These are phyloP conservation scores for Synanthedon myopaeformis DNA, from an alignment of 2,888 invertebrate species.

Conservation along the genomic window DNA sequence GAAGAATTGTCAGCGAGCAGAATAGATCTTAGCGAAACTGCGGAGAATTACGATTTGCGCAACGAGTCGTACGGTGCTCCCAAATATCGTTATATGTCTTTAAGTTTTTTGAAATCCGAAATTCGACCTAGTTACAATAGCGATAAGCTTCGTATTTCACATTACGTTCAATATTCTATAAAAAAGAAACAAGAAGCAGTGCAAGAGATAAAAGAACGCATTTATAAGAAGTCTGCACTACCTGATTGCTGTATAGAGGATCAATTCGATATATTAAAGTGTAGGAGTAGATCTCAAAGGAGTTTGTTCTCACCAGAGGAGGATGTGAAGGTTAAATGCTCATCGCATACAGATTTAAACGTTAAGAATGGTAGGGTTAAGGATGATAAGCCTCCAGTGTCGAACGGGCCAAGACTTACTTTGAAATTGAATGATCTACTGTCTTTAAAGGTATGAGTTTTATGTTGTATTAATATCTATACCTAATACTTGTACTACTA, in stretches of 20 bases:
- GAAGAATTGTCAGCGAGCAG: slow-evolving; percentile 41
- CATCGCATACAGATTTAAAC: slow-evolving; percentile 34
- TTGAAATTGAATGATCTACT: slow-evolving; percentile 61
- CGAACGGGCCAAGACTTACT: slow-evolving; percentile 50
- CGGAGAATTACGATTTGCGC: slow-evolving; percentile 55
- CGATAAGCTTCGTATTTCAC: slow-evolving; percentile 76
- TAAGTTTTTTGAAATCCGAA: slow-evolving; percentile 71
- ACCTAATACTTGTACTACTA: too few species aligned
- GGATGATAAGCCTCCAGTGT: slow-evolving; percentile 34
- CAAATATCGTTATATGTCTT: slow-evolving; percentile 52
- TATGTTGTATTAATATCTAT: too few species aligned
- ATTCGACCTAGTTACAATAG: slow-evolving; percentile 80
- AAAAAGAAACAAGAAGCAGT: slow-evolving; percentile 76
- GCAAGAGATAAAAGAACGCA: slow-evolving; percentile 59
- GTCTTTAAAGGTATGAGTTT: slow-evolving; percentile 47
- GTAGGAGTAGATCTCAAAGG: slow-evolving; percentile 40
- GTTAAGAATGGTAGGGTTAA: slow-evolving; percentile 42
- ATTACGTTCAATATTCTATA: slow-evolving; percentile 78
- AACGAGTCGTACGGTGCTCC: slow-evolving; percentile 47
- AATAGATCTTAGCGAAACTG: slow-evolving; percentile 61
- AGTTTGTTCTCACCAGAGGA: slow-evolving; percentile 47
- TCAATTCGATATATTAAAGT: slow-evolving; percentile 23
- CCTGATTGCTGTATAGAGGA: slow-evolving; percentile 25
- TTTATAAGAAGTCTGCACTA: slow-evolving; percentile 56
- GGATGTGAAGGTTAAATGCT: slow-evolving; percentile 29